Evolutionary conservation across 1,140 invertebrate species (phyloP), one percentile per base, ranked within the genome.

Genomic region (Nixonia krombeini): DNA sequence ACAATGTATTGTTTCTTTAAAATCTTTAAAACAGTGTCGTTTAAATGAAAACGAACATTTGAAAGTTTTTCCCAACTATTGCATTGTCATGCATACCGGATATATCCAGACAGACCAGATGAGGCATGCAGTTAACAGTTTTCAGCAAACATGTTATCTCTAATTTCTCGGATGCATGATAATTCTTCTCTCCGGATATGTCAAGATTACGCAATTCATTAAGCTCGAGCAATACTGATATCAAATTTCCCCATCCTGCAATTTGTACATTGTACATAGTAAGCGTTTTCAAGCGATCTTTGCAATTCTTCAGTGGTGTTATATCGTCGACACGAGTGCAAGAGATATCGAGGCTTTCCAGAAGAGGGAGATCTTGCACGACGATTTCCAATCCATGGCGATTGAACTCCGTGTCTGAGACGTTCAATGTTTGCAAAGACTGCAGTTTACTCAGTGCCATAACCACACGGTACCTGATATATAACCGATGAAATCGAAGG

Each of bases 401-500:
- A 77, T 91, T 91, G 63, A 94, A 89, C 76, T 93, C 90, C 26
- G 91, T 93, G 63, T 89, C 86, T 55, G 90, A 89, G 0, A 93
- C 88, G 82, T 93, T 91, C n/a, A 93, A 81, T 35, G 85, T 87
- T 42, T 88, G 88, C 26, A 93, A 78, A 50, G 88, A 89, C 51
- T 86, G 86, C 51, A 91, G 80, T 83, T 89, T 85, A 64, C 84
- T 85, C 37, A 89, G 80, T 44, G 87, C 83, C 51, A 86, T 83
- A 62, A 88, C 83, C 51, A 85, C 84, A 63, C 86, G 85, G 65
- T 85, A 86, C 58, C 86, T 87, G 50, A 21, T 21, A 21, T 21
- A 21, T 21, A 21, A 3, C 21, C 6, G 38, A 61, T 71, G 69
- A 74, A 53, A 72, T 59, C 44, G 31, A 44, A 8, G 23, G 28